A percentile compares a stretch with the other conserved stretches of the same genome.
These are phyloP conservation scores for Pedicia rivosa DNA, from an alignment of 2,888 invertebrate species.

Conservation along the genomic window DNA sequence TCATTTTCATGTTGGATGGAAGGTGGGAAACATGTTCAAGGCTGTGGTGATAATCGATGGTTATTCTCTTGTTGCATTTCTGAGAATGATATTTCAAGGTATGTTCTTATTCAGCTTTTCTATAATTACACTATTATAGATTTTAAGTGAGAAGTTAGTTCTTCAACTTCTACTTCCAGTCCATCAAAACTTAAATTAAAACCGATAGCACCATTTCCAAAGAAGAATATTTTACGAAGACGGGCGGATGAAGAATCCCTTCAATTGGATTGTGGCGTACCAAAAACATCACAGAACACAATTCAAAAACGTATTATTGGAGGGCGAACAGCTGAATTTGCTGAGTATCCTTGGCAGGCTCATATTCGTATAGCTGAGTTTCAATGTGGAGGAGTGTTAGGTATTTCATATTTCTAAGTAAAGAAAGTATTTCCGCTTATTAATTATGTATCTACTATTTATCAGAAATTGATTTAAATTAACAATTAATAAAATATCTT, in stretches of 20 bases:
- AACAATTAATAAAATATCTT: too few species aligned
- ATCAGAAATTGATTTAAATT: not conserved
- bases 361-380: constrained; percentile 68
- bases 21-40: constrained; percentile 47
- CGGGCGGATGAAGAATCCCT: constrained; percentile 21
- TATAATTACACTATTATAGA: not conserved
- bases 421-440: constrained; percentile 6
- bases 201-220: constrained; percentile 17
- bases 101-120: not conserved
- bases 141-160: constrained; percentile 1
- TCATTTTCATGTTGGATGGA: constrained; percentile 59
- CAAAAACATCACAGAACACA: constrained; percentile 35
- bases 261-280: constrained; percentile 48
- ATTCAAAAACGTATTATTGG: constrained; percentile 66
- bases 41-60: constrained; percentile 52
- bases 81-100: constrained; percentile 16
- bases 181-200: constrained; percentile 17
- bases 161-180: constrained; percentile 18
- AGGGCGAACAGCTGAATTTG: constrained; percentile 55
- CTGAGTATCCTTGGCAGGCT: constrained; percentile 73
- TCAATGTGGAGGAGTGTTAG: constrained; percentile 68
- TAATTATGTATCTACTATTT: not conserved
- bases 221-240: constrained; percentile 25
- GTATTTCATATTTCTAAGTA: constrained; percentile 22
- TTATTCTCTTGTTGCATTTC: constrained; percentile 54